Evolutionary conservation across 2,888 invertebrate genomes (phyloP), one percentile per base, ranked within the genome.

Genomic region (Idaea dimidiata): DNA sequence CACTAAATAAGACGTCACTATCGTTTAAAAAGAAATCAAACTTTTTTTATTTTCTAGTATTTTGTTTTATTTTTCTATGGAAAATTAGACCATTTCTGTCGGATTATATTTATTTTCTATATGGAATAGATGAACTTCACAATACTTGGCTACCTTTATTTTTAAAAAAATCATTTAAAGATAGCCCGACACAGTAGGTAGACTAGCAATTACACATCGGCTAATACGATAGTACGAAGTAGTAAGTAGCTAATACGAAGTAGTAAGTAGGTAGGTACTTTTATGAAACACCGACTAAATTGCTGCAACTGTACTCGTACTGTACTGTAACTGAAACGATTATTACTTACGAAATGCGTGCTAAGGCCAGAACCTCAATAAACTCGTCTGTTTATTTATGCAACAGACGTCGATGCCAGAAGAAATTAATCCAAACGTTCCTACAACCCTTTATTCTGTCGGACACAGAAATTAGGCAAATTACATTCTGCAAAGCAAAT

Each of bases 391-490:
- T 66, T 68, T 65, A 67, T 65, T 69, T 68, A 69, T 64, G 63
- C 70, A 60, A 59, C 57, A 61, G 67, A 62, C 63, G 66, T 72
- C 67, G 66, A 73, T 64, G 71, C 66, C 65, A 62, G 63, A 69
- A 73, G 68, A 70, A 74, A 75, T 72, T 78, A 76, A 79, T 74
- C 72, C 69, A 66, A 71, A 66, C 68, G 67, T 71, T 68, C 67
- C 72, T 76, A 77, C 78, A 81, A 80, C 84, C 84, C 83, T 82
- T 84, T 79, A 83, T 83, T 83, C 80, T 82, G 83, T 86, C 81
- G 83, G 88, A 87, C 88, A 86, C 83, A 87, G 83, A 88, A 90
- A 89, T 90, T 89, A 87, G 86, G 85, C 86, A 87, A 90, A 91
- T 89, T 89, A 88, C 86, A 86, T 89, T 86, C 81, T 83, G 84